A percentile compares a stretch with the other conserved stretches of the same genome.
Evolutionary conservation across 2,797 vertebrate genomes (phyloP).

Genomic region (Sus cebifrons): DNA sequence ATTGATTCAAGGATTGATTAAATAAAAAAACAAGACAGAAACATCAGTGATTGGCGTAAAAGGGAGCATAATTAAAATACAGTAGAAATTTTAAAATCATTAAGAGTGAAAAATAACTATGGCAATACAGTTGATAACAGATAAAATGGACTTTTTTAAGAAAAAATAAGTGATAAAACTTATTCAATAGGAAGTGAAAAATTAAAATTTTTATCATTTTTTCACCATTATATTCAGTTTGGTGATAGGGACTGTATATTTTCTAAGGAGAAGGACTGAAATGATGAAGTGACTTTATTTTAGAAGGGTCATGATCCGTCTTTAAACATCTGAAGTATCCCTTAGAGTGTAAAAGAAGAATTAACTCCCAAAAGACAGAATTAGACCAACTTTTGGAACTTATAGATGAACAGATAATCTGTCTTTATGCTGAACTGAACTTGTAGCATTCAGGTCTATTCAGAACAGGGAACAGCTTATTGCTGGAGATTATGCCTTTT

Average conservation of each 20-base stretch:
- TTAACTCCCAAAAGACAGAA: neutral
- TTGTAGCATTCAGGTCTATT: neutral
- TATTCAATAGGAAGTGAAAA: neutral
- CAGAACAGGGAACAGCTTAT: neutral
- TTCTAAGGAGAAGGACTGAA: neutral
- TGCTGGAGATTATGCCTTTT: neutral
- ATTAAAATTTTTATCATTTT: neutral
- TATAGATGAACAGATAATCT: too few species aligned
- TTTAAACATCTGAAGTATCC: neutral
- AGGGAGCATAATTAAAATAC: neutral
- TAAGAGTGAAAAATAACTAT: neutral
- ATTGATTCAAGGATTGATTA: neutral
- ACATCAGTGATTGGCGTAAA: neutral
- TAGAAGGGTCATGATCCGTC: neutral
- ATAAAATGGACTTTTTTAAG: neutral
- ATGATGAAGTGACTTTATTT: neutral
- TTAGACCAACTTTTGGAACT: neutral
- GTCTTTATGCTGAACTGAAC: neutral
- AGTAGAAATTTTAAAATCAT: neutral
- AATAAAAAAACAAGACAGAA: neutral
- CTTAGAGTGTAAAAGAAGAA: neutral
- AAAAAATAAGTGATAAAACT: constrained; percentile 1
- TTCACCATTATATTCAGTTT: neutral
- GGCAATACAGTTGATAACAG: neutral
- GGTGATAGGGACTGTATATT: neutral